These are phyloP conservation scores for Crocallis elinguaria DNA, from an alignment of 2,888 invertebrate genomes.

Conservation along the genomic window DNA sequence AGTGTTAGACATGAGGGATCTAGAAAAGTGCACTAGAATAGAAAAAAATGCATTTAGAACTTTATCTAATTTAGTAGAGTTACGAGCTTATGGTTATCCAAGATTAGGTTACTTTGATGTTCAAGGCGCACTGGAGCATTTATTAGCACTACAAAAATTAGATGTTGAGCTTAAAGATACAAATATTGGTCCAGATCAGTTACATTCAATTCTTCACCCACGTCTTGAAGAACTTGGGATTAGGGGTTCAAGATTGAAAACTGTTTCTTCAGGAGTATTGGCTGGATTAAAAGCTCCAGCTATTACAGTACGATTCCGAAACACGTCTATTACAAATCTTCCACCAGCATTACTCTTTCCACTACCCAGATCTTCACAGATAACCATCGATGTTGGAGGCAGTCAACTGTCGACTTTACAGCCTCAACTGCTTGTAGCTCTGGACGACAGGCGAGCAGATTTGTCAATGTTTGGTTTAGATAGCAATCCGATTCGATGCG, in stretches of 20 bases:
- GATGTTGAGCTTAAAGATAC: conserved; percentile 95
- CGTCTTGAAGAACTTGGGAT: conserved; percentile 90
- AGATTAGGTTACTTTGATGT: conserved; percentile 93
- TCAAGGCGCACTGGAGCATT: conserved; percentile 91
- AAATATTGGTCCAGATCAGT: conserved; percentile 91
- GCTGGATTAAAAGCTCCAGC: conserved; percentile 91
- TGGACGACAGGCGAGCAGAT: conserved; percentile 92
- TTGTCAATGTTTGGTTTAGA: conserved; percentile 90
- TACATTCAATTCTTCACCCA: conserved; percentile 91
- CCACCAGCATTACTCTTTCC: conserved; percentile 94
- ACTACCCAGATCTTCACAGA: conserved; percentile 92
- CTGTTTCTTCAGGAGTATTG: conserved; percentile 92
- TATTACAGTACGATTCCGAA: conserved; percentile 89
- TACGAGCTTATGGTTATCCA: conserved; percentile 91
- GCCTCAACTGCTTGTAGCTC: conserved; percentile 90
- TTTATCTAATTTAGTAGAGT: conserved; percentile 87
- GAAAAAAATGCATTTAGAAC: conserved; percentile 92
- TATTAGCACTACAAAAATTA: conserved; percentile 89
- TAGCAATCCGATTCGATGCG: conserved; percentile 93
- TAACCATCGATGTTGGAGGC: conserved; percentile 91
- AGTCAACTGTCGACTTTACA: conserved; percentile 91
- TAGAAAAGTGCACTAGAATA: conserved; percentile 89
- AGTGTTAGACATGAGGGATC: conserved; percentile 87
- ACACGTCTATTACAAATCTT: conserved; percentile 91
- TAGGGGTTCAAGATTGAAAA: conserved; percentile 89